A percentile compares a stretch with the other conserved stretches of the same genome.
Evolutionary conservation across 2,888 invertebrate species (phyloP).

Genomic region (Torymus tubicola): DNA sequence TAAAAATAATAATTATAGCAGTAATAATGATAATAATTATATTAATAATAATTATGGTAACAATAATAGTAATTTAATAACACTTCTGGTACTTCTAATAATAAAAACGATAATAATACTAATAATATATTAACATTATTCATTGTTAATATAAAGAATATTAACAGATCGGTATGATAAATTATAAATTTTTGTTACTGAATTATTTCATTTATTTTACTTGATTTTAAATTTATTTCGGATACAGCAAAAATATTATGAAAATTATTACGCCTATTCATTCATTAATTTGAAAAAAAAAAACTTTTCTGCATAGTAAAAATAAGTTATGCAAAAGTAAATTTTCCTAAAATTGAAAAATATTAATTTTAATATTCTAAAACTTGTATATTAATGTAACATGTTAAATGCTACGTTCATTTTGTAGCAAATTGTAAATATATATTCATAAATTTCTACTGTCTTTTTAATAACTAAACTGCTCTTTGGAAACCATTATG

Average conservation of each 20-base stretch:
- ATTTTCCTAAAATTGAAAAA: too few species aligned
- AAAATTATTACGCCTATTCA: not conserved
- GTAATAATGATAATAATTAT: constrained; percentile 28
- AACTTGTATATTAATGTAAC: constrained; percentile 21
- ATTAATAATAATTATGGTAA: constrained; percentile 27
- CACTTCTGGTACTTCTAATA: constrained; percentile 16
- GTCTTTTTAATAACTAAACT: too few species aligned
- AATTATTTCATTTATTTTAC: too few species aligned
- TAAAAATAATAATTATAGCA: constrained; percentile 1
- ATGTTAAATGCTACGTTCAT: not conserved
- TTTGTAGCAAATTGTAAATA: constrained; percentile 21
- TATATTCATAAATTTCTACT: constrained; percentile 10
- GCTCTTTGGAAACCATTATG: too few species aligned
- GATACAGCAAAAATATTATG: not conserved
- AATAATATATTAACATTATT: constrained; percentile 23
- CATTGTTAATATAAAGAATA: constrained; percentile 20
- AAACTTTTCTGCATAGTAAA: too few species aligned
- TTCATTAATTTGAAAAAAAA: too few species aligned
- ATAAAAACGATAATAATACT: constrained; percentile 30
- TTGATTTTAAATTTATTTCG: too few species aligned
- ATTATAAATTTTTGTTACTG: too few species aligned
- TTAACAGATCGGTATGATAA: not conserved
- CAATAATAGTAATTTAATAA: constrained; percentile 19
- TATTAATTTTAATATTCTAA: not conserved
- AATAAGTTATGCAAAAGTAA: too few species aligned